phyloP scores from a whole-genome alignment of 1,140 invertebrate species.

The Chelonus insularis region DNA sequence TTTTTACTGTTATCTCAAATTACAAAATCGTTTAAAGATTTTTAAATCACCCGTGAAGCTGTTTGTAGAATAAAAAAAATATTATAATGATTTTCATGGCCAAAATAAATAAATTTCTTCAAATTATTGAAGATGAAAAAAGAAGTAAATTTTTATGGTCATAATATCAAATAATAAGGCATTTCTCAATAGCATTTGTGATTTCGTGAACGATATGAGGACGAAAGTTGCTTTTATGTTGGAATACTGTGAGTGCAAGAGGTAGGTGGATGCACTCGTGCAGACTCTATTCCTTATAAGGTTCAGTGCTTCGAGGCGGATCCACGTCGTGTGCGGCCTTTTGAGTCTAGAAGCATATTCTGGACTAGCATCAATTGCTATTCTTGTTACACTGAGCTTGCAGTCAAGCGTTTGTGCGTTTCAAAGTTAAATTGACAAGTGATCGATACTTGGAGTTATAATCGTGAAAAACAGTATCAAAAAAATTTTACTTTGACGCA shows the following conservation, averaged over 20 bases:
- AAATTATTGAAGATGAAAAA: neutral
- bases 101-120: neutral
- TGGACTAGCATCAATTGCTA: slow-evolving; percentile 11
- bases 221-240: slow-evolving; percentile 3
- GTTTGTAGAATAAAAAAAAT: too few relatives aligned
- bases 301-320: slow-evolving; percentile 20
- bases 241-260: neutral
- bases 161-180: neutral
- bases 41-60: too few relatives aligned
- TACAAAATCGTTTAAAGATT: too few relatives aligned
- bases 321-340: slow-evolving; percentile 26
- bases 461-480: too few relatives aligned
- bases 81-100: too few relatives aligned
- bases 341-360: neutral
- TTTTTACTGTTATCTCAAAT: too few relatives aligned
- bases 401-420: too few relatives aligned
- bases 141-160: neutral
- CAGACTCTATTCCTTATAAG: slow-evolving; percentile 25
- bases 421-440: too few relatives aligned
- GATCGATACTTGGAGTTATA: too few relatives aligned
- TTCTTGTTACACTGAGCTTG: neutral
- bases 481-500: too few relatives aligned
- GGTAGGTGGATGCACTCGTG: slow-evolving; percentile 19
- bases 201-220: slow-evolving; percentile 11
- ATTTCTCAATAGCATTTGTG: neutral